Percentiles rank a stretch among this genome's conserved stretches.
Evolutionary conservation across 2,113 vertebrate species (phyloP).

Genomic region (Pseudopodoces humilis): DNA sequence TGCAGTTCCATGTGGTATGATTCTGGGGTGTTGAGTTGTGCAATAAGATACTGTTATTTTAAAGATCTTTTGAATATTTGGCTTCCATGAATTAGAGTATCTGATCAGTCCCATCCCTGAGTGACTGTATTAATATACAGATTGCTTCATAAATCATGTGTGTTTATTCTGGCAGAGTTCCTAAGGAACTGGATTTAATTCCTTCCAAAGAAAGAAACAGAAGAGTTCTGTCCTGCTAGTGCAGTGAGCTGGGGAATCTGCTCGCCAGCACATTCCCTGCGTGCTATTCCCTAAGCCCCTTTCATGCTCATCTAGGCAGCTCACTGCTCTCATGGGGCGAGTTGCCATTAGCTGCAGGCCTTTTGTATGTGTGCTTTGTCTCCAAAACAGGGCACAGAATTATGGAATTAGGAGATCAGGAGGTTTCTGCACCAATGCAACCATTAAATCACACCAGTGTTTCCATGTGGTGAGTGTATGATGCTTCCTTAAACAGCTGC

Average conservation of each 20-base stretch:
- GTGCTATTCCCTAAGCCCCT: background rate
- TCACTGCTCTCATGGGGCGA: background rate
- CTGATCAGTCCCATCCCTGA: background rate
- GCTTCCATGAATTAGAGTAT: background rate
- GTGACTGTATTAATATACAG: background rate
- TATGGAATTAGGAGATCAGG: background rate
- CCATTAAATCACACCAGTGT: background rate
- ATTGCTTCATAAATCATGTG: slow-evolving; percentile 4
- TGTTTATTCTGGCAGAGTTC: slow-evolving; percentile 31
- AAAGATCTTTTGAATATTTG: background rate
- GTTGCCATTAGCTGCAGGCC: background rate
- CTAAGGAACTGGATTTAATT: slow-evolving; percentile 15
- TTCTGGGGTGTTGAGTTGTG: background rate
- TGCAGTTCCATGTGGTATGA: background rate
- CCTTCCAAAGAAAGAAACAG: slow-evolving; percentile 19
- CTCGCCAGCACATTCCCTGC: slow-evolving; percentile 9
- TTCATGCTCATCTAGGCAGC: background rate
- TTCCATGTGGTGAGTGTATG: background rate
- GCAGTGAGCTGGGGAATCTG: background rate
- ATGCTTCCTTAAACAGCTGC: background rate
- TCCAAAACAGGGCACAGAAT: background rate
- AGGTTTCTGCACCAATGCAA: background rate
- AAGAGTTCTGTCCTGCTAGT: background rate
- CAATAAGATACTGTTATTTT: background rate
- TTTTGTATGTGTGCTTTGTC: background rate